Conservation (phyloP, 2,797 vertebrate genomes). For the Emydoidea blandingii region DNA sequence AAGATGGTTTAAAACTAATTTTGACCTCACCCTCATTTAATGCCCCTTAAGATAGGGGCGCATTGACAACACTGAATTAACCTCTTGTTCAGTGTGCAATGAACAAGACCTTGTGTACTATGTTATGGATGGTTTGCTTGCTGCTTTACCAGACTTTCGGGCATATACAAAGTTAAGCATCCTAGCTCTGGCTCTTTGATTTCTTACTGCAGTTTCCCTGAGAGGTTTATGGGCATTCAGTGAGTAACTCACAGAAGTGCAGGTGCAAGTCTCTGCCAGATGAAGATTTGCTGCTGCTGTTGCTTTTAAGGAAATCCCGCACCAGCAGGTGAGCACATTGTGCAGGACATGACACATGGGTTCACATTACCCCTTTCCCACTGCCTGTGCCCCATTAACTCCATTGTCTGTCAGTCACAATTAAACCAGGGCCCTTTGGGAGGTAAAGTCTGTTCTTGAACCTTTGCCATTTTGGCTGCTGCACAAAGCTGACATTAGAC, state of each 20-base stretch:
- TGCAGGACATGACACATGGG: conserved; percentile 66
- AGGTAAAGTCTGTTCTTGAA: conserved; percentile 66
- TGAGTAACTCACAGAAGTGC: background rate
- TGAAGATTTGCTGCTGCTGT: conserved; percentile 47
- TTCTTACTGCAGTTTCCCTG: background rate
- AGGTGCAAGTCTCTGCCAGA: background rate
- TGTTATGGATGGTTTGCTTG: background rate
- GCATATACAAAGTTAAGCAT: background rate
- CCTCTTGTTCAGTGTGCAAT: background rate
- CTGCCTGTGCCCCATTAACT: conserved; percentile 51
- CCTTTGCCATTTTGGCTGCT: conserved; percentile 65
- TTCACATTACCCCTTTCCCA: conserved; percentile 70
- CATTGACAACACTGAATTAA: accelerated
- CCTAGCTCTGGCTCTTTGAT: background rate
- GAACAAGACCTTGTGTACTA: background rate
- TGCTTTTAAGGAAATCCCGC: conserved; percentile 20
- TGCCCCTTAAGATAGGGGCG: background rate
- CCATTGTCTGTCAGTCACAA: conserved; percentile 56
- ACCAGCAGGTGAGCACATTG: background rate
- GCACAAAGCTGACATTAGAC: conserved; percentile 12
- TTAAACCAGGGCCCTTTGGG: conserved; percentile 43
- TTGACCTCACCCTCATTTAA: background rate
- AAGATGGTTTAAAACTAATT: background rate
- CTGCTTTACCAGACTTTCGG: background rate
- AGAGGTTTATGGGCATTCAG: background rate